Conservation (phyloP, 53 echinoderm and acorn worm species). For the Astropecten irregularis region DNA sequence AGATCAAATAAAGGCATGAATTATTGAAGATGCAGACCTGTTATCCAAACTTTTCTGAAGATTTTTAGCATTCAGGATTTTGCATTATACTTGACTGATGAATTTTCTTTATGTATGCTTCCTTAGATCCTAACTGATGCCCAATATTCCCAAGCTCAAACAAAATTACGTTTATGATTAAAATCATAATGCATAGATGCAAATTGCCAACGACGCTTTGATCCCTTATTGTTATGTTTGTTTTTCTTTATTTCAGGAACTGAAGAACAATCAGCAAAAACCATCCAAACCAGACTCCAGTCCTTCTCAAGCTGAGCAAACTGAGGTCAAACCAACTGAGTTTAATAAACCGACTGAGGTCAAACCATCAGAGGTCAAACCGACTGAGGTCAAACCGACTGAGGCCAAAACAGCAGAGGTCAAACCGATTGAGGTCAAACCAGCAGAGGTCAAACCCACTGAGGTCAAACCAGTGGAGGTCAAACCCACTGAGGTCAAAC, state of each 20-base stretch:
- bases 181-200: too few relatives aligned
- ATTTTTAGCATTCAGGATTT: too few relatives aligned
- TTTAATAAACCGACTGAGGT: slow-evolving; percentile 10
- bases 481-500: neutral
- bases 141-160: too few relatives aligned
- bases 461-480: neutral
- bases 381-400: slow-evolving; percentile 23
- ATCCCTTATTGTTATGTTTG: too few relatives aligned
- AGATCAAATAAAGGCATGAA: too few relatives aligned
- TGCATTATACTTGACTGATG: too few relatives aligned
- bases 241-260: slow-evolving; percentile 48
- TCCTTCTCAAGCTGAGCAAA: slow-evolving; percentile 18
- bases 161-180: too few relatives aligned
- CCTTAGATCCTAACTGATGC: too few relatives aligned
- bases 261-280: slow-evolving; percentile 68
- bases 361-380: slow-evolving; percentile 11
- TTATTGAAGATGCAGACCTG: too few relatives aligned
- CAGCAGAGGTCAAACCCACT: slow-evolving; percentile 4
- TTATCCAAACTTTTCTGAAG: too few relatives aligned
- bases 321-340: slow-evolving; percentile 33
- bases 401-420: slow-evolving; percentile 12
- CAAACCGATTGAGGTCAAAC: neutral
- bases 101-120: too few relatives aligned
- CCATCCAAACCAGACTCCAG: slow-evolving; percentile 33
- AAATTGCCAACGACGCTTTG: too few relatives aligned